Percentiles rank a stretch among this genome's conserved stretches.
phyloP scores from a whole-genome alignment of 2,797 vertebrate species.

The Parauchenoglanis punctatus region DNA sequence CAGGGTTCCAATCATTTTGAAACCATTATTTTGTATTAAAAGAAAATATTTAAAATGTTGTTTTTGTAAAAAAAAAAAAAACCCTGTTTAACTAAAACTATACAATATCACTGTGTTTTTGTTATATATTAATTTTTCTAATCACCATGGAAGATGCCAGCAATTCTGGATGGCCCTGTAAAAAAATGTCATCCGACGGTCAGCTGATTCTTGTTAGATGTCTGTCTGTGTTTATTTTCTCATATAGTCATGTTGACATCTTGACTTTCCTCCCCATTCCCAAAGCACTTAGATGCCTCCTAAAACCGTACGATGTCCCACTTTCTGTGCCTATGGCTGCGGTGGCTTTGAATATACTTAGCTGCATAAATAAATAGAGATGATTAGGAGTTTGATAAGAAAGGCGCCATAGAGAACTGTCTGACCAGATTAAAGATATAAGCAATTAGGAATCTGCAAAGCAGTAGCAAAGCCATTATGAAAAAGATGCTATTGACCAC shows the following conservation, averaged over 20 bases:
- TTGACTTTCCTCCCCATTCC: background rate
- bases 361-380: conserved; percentile 12
- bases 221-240: background rate
- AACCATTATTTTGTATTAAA: background rate
- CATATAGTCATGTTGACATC: background rate
- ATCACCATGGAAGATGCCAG: too few species aligned
- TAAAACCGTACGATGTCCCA: too few species aligned
- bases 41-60: background rate
- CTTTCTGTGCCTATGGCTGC: background rate
- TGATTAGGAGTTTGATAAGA: background rate
- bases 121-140: background rate
- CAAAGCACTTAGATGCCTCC: background rate
- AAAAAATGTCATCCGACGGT: background rate
- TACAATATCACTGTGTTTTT: too few species aligned
- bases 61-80: background rate
- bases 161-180: background rate
- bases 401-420: background rate
- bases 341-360: background rate
- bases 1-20: background rate
- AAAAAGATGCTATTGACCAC: background rate
- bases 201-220: too few species aligned
- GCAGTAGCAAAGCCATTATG: background rate
- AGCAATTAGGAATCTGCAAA: background rate
- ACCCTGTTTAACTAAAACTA: background rate
- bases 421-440: conserved; percentile 1